Evolutionary conservation across 1,140 invertebrate genomes (phyloP).

Genomic region (Drosophila pachea): DNA sequence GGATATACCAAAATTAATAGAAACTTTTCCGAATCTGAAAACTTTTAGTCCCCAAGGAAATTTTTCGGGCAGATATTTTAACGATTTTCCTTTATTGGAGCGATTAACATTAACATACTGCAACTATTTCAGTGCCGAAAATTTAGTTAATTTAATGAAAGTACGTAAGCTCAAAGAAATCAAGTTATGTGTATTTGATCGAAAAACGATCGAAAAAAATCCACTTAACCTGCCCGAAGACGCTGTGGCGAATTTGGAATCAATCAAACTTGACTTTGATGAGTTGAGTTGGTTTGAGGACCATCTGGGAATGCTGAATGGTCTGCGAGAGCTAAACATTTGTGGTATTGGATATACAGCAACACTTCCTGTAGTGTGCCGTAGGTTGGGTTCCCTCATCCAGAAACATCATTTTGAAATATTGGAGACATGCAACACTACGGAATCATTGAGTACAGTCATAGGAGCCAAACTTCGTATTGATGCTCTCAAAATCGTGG

Average conservation of each 20-base stretch:
- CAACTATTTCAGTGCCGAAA: background rate
- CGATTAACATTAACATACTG: slow-evolving; percentile 46
- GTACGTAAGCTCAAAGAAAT: slow-evolving; percentile 31
- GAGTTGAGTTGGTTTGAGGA: slow-evolving; percentile 31
- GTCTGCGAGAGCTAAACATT: slow-evolving; percentile 26
- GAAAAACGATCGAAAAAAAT: background rate
- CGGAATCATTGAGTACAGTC: slow-evolving; percentile 9
- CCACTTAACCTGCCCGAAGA: slow-evolving; percentile 23
- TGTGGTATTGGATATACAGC: background rate
- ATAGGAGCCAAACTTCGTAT: slow-evolving; percentile 3
- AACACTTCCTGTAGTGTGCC: background rate
- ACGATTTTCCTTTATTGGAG: slow-evolving; percentile 26
- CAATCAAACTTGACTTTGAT: slow-evolving; percentile 23
- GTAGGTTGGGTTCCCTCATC: background rate
- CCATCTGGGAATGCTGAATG: slow-evolving; percentile 15
- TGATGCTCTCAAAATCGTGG: slow-evolving; percentile 20
- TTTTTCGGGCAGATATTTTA: slow-evolving; percentile 46
- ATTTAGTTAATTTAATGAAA: slow-evolving; percentile 34
- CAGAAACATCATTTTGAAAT: slow-evolving; percentile 25
- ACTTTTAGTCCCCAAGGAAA: slow-evolving; percentile 53
- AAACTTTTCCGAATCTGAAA: slow-evolving; percentile 49
- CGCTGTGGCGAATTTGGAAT: slow-evolving; percentile 33
- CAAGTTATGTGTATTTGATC: slow-evolving; percentile 19
- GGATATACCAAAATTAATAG: slow-evolving; percentile 31
- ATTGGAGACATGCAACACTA: slow-evolving; percentile 37